Evolutionary conservation across 2,888 invertebrate species (phyloP).

Genomic region (Ceratothoa steindachneri): DNA sequence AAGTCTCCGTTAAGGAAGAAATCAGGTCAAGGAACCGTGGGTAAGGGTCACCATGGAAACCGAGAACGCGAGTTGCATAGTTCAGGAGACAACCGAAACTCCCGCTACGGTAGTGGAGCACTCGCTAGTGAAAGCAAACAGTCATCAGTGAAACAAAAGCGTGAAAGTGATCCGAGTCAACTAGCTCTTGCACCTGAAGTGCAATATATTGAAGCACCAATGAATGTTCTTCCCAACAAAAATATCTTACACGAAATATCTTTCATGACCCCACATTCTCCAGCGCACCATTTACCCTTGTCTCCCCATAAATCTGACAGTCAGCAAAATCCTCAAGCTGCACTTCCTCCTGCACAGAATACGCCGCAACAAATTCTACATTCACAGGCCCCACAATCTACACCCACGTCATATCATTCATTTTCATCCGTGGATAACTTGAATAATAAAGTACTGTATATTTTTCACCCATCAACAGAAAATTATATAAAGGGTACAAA

Average conservation of each 20-base stretch:
- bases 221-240: background rate
- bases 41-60: no score
- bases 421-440: background rate
- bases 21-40: no score
- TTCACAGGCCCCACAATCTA: background rate
- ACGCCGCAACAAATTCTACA: background rate
- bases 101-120: no score
- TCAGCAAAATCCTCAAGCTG: background rate
- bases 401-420: background rate
- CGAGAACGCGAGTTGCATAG: no score
- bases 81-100: no score
- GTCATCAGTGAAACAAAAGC: background rate
- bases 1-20: no score
- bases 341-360: background rate
- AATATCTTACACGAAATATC: background rate
- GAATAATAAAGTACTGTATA: background rate
- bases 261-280: background rate
- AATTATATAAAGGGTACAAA: no score
- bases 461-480: background rate
- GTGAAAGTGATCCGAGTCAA: background rate
- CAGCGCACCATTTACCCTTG: background rate
- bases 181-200: background rate
- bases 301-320: background rate
- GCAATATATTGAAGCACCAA: background rate
- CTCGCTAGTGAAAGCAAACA: no score